Evolutionary conservation across 2,888 invertebrate species (phyloP), one percentile per base, ranked within the genome.

Genomic region (Cerceris ruficornis): DNA sequence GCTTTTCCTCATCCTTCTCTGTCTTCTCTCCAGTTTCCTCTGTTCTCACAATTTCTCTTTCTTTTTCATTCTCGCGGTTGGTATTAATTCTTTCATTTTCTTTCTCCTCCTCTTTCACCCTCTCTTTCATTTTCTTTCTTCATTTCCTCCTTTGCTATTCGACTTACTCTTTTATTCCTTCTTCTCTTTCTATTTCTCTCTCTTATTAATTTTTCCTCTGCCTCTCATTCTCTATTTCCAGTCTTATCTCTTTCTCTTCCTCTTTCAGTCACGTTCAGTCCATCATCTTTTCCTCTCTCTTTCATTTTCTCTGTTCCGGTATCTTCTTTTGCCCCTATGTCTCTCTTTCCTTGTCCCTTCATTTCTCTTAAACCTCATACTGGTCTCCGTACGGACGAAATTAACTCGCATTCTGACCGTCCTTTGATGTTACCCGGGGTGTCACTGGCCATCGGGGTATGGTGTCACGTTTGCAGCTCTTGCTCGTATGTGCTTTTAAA

Each of bases 391-490:
- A 6, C 60, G 52, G 61, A 54, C 65, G 54, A 76, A 83, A 83
- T 83, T 83, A 83, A 75, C 76, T 74, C 62, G 61, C 75, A 73
- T 77, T 75, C 66, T 71, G 59, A 52, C 54, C 28, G 61, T 59
- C 74, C 83, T 83, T 83, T 83, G 83, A 83, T 83, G 81, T 81
- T 43, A 60, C 66, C n/a, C 67, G 9, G 49, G 66, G 74, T 81
- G 71, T 66, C 50, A 66, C 15, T 60, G 68, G 73, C 62, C 66
- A 69, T 59, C 76, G 11, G 60, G 28, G 28, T 28, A 15, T 41
- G 50, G 14, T 13, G 41, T 43, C 41, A 17, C 15, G 14, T 67
- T 28, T 7, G 17, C 57, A 57, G 42, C 50, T 46, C 13, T 46
- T 59, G 61, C 43, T 11, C 42, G 42, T 39, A 58, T 46, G n/a